phyloP scores from a whole-genome alignment of 2,113 vertebrate species.

The Xenotilapia caudafasciata region DNA sequence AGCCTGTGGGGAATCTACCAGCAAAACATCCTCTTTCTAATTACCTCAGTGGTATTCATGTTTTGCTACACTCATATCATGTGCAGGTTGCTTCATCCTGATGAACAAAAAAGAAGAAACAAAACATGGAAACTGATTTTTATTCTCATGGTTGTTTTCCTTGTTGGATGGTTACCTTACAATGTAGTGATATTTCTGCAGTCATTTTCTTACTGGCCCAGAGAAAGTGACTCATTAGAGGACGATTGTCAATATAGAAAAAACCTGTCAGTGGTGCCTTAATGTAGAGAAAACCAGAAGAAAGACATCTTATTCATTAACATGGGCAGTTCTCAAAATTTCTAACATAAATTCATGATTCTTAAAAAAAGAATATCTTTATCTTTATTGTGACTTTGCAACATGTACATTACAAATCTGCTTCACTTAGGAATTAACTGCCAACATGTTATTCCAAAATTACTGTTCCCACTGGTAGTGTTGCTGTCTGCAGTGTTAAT shows the following conservation, averaged over 20 bases:
- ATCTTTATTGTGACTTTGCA: no score
- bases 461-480: no score
- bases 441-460: no score
- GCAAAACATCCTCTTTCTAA: slow-evolving; percentile 79
- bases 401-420: no score
- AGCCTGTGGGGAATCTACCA: slow-evolving; percentile 65
- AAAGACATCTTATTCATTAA: no score
- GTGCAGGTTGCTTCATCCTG: slow-evolving; percentile 70
- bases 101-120: slow-evolving; percentile 72
- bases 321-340: no score
- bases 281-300: no score
- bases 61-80: slow-evolving; percentile 84
- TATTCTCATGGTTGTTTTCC: slow-evolving; percentile 80
- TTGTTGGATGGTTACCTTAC: slow-evolving; percentile 90
- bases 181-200: slow-evolving; percentile 78
- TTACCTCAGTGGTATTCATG: slow-evolving; percentile 70
- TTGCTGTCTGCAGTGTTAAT: no score
- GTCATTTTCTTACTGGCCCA: slow-evolving; percentile 15
- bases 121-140: slow-evolving; percentile 87
- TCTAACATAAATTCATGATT: no score
- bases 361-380: no score
- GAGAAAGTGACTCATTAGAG: background rate
- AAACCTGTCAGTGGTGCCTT: background rate
- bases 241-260: background rate
- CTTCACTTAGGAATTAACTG: no score